A percentile compares a stretch with the other conserved stretches of the same genome.
Evolutionary conservation across 2,888 invertebrate species (phyloP).

Genomic region (Cryptocephalus primarius): DNA sequence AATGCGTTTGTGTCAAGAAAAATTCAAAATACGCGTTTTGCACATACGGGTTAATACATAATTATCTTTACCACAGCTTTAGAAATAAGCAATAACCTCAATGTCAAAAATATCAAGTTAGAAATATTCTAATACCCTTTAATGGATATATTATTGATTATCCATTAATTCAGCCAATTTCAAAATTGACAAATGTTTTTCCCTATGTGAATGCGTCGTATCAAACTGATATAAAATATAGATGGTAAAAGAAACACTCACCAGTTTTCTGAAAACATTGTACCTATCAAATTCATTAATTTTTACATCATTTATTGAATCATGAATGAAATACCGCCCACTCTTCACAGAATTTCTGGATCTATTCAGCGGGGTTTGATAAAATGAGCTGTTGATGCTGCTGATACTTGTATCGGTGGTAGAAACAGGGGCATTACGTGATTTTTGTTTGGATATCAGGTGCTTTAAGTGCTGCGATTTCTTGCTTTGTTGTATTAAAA

Average conservation of each 20-base stretch:
- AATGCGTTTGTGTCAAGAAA: too few species aligned
- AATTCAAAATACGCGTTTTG: too few species aligned
- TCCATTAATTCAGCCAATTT: too few species aligned
- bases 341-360: conserved; percentile 10
- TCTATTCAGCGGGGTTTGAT: conserved; percentile 6
- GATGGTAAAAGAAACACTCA: conserved; percentile 9
- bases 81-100: too few species aligned
- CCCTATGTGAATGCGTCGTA: too few species aligned
- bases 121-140: too few species aligned
- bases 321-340: conserved; percentile 17
- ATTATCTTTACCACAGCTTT: too few species aligned
- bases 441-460: conserved; percentile 20
- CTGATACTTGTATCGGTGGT: neutral
- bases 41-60: too few species aligned
- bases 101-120: too few species aligned
- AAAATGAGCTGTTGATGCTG: neutral
- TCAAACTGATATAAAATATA: too few species aligned
- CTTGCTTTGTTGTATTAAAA: conserved; percentile 20
- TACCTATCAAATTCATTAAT: conserved; percentile 15
- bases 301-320: conserved; percentile 16
- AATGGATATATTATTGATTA: too few species aligned
- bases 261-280: conserved; percentile 20
- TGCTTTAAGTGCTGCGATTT: conserved; percentile 22
- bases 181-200: too few species aligned
- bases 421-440: neutral